Base-by-base conservation (phyloP, 1,140 invertebrate species). In the Zophobas morio region DNA sequence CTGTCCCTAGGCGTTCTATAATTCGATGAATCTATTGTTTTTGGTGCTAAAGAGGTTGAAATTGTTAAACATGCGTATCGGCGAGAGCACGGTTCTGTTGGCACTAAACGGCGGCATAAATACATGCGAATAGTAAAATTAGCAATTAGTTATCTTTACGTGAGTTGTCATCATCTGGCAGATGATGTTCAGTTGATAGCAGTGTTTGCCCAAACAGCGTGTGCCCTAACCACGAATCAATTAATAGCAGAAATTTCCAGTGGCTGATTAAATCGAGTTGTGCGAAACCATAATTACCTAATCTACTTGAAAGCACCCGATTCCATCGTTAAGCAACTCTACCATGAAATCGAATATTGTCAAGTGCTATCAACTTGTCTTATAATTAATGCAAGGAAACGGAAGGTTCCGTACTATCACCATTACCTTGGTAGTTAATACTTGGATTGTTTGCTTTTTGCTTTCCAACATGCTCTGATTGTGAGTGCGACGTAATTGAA, bases 301-400 rank as follows among this genome's bases (percentile, higher is more conserved):
- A 66, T 66, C 60, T 66, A 66, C 37, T 66, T 66, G 60, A 66
- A 66, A 66, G 60, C 60, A 66, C 60, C 60, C 60, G 60, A 66
- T 66, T 66, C 60, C 42, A 66, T 42, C 60, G 60, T 66, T 66
- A 66, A 66, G 37, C 39, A 66, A 66, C 60, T 66, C 60, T 66
- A 66, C 60, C 60, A 66, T 66, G 60, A 66, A 66, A 66, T 66
- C 60, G 60, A 66, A 66, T 66, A 66, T 66, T 66, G 60, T 66
- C 60, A 66, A 66, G 39, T 66, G 60, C 60, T 39, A 66, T 66
- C 60, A 66, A 66, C 6, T 66, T 20, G 60, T 66, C 60, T 66
- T 66, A 66, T 66, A 66, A 66, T 66, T 66, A 66, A 66, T 66
- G 60, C 39, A 66, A 66, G 60, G 60, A 66, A 66, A 42, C 60